Conservation (phyloP, 2,113 vertebrate genomes). For the Hydropotes inermis region DNA sequence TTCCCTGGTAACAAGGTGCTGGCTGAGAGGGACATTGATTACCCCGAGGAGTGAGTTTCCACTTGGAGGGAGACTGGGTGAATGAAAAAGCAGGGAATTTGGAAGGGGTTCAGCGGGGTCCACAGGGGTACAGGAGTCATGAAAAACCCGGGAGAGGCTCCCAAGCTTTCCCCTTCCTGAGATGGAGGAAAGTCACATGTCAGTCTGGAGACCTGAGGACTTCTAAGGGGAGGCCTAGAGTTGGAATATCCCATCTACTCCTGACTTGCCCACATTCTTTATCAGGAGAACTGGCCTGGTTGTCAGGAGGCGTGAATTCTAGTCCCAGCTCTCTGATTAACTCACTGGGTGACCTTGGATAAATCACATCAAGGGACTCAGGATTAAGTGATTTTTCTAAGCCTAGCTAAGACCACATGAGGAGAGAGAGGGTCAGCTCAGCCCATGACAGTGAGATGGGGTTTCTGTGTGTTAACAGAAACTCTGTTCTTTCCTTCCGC, state of each 20-base stretch:
- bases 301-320: neutral
- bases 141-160: neutral
- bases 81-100: conserved; percentile 63
- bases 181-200: neutral
- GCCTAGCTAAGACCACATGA: neutral
- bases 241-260: neutral
- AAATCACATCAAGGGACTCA: neutral
- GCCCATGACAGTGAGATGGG: neutral
- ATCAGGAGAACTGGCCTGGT: neutral
- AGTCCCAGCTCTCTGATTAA: neutral
- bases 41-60: conserved; percentile 75
- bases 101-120: neutral
- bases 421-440: neutral
- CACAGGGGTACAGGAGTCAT: neutral
- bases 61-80: conserved; percentile 67
- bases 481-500: neutral
- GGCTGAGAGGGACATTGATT: conserved; percentile 83
- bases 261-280: neutral
- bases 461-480: neutral
- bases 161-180: neutral
- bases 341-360: neutral
- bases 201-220: neutral
- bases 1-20: conserved; percentile 79
- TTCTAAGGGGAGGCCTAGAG: neutral
- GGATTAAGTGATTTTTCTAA: neutral